Evolutionary conservation across 1,140 invertebrate species (phyloP).

Genomic region (Drosophila sucinea): DNA sequence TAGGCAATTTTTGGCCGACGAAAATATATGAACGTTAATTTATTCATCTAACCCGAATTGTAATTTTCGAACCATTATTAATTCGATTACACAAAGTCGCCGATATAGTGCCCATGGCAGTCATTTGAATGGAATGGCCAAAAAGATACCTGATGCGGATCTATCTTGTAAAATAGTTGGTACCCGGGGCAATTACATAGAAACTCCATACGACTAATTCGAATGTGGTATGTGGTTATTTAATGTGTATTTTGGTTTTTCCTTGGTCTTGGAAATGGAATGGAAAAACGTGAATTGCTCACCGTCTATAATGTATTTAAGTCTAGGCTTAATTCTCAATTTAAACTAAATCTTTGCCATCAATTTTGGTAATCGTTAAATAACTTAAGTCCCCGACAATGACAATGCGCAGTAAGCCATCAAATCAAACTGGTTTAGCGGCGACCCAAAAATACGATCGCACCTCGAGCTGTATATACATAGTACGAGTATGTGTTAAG

Average conservation of each 20-base stretch:
- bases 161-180: background rate
- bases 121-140: conserved; percentile 32
- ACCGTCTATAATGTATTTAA: too few species aligned
- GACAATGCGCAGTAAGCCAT: conserved; percentile 17
- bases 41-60: conserved; percentile 69
- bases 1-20: background rate
- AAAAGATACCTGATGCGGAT: conserved; percentile 23
- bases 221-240: background rate
- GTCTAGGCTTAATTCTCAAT: conserved; percentile 19
- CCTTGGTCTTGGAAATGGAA: background rate
- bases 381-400: conserved; percentile 22
- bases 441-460: conserved; percentile 29
- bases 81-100: conserved; percentile 70
- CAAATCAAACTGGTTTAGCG: conserved; percentile 56
- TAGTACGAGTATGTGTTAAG: conserved; percentile 28
- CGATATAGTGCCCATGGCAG: conserved; percentile 32
- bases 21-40: conserved; percentile 66
- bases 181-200: background rate
- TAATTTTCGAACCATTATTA: conserved; percentile 73
- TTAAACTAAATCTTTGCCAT: conserved; percentile 14
- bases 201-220: background rate
- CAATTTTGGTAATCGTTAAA: conserved; percentile 45
- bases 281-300: too few species aligned
- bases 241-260: conserved; percentile 11
- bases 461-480: conserved; percentile 40